Percentiles rank a stretch among this genome's conserved stretches.
phyloP scores from a whole-genome alignment of 2,113 vertebrate genomes.

The Dinomys branickii region DNA sequence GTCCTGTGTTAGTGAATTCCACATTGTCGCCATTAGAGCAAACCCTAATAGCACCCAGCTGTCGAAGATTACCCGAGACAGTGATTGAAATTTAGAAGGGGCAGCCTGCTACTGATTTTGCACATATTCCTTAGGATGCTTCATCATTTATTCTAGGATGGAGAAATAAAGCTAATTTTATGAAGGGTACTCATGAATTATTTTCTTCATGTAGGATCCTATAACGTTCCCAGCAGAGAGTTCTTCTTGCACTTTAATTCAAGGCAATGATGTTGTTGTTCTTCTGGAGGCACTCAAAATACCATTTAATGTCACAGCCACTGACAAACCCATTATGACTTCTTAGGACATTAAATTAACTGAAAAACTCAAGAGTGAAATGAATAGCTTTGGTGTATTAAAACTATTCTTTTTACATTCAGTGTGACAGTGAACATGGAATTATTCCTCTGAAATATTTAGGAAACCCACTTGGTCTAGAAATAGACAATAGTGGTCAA shows the following conservation, averaged over 20 bases:
- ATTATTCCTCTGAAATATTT: neutral
- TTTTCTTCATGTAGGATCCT: constrained; percentile 74
- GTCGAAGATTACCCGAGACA: constrained; percentile 82
- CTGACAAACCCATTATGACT: constrained; percentile 48
- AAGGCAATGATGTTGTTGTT: constrained; percentile 78
- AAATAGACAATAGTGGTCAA: neutral
- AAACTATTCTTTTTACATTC: constrained; percentile 48
- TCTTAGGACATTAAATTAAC: constrained; percentile 72
- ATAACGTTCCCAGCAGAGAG: constrained; percentile 67
- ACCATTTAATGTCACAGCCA: constrained; percentile 63
- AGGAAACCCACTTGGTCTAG: neutral
- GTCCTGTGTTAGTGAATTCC: constrained; percentile 72
- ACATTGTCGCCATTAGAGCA: constrained; percentile 78
- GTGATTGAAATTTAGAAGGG: constrained; percentile 83
- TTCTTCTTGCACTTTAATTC: constrained; percentile 78
- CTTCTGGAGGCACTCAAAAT: constrained; percentile 75
- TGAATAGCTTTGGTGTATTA: constrained; percentile 50
- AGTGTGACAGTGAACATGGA: neutral
- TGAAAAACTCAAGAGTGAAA: constrained; percentile 73
- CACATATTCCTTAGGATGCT: constrained; percentile 71
- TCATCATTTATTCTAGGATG: constrained; percentile 74
- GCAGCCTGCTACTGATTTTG: constrained; percentile 76
- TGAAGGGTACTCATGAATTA: constrained; percentile 77
- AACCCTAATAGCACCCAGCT: constrained; percentile 79
- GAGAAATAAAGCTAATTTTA: constrained; percentile 83